phyloP scores from a whole-genome alignment of 2,797 vertebrate species.

The Ctenopoma kingsleyae region DNA sequence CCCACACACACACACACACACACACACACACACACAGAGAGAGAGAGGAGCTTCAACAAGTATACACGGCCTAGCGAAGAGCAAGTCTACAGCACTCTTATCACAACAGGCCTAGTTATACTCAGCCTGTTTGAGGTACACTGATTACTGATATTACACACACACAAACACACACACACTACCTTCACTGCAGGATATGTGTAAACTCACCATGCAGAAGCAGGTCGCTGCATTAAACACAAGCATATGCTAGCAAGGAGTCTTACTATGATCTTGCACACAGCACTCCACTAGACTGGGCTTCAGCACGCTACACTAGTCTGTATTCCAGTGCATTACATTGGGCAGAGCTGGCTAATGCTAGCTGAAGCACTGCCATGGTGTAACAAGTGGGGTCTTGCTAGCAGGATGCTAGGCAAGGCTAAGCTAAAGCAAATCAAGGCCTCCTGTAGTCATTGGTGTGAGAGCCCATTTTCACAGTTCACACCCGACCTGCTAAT shows the following conservation, averaged over 20 bases:
- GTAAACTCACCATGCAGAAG: constrained; percentile 86
- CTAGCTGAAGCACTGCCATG: constrained; percentile 55
- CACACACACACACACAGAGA: constrained; percentile 12
- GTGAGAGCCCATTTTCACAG: constrained; percentile 86
- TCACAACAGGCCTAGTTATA: constrained; percentile 84
- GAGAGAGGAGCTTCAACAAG: constrained; percentile 38
- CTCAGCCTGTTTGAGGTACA: constrained; percentile 84
- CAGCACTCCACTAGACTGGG: constrained; percentile 84
- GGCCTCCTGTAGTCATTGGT: constrained; percentile 85
- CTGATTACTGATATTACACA: constrained; percentile 84
- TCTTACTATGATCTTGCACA: constrained; percentile 86
- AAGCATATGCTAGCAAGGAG: constrained; percentile 85
- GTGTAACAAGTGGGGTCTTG: constrained; percentile 56
- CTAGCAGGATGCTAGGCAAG: constrained; percentile 74
- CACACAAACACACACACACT: constrained; percentile 62
- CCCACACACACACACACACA: background rate
- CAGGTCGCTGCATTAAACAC: constrained; percentile 87
- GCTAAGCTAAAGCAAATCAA: constrained; percentile 76
- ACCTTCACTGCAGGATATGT: constrained; percentile 84
- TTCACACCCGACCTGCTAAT: constrained; percentile 86
- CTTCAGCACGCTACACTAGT: constrained; percentile 83
- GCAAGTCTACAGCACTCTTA: constrained; percentile 68
- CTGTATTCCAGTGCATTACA: constrained; percentile 74
- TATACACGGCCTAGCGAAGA: constrained; percentile 49
- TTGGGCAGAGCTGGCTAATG: constrained; percentile 71